Percentiles rank a stretch among this genome's conserved stretches.
Evolutionary conservation across 2,113 vertebrate species (phyloP).

Genomic region (Paradisaea rubra): DNA sequence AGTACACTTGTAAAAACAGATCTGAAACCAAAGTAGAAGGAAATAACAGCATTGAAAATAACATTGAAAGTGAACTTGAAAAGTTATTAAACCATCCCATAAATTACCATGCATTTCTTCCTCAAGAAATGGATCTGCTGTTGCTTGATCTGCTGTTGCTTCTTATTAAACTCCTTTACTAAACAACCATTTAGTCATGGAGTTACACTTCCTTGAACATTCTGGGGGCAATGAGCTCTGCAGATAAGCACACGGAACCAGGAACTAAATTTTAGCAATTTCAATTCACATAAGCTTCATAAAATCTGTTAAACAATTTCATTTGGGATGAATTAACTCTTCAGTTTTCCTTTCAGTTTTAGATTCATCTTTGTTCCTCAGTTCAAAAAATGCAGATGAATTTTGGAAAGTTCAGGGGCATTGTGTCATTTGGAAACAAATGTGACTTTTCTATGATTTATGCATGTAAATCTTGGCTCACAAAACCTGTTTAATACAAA

Average conservation of each 20-base stretch:
- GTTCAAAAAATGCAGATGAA: not conserved
- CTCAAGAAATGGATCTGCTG: conserved; percentile 13
- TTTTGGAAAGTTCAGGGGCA: not conserved
- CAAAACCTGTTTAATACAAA: not conserved
- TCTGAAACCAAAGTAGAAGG: conserved; percentile 15
- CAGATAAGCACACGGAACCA: conserved; percentile 16
- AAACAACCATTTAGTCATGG: conserved; percentile 37
- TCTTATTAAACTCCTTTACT: conserved; percentile 34
- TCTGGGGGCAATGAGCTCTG: not conserved
- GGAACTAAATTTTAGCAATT: conserved; percentile 10
- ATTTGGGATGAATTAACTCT: not conserved
- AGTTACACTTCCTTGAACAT: conserved; percentile 29
- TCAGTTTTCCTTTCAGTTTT: not conserved
- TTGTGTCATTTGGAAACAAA: not conserved
- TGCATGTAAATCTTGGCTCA: not conserved
- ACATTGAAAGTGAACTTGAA: conserved; percentile 40
- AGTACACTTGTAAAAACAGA: conserved; percentile 36
- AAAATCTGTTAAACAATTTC: not conserved
- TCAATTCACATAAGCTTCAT: not conserved
- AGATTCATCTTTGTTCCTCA: not conserved
- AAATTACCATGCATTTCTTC: conserved; percentile 50
- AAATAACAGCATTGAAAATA: conserved; percentile 11
- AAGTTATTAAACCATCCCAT: conserved; percentile 44
- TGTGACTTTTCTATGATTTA: not conserved
- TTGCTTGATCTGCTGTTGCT: conserved; percentile 29